Evolutionary conservation across 2,888 invertebrate genomes (phyloP).

Genomic region (Ectemnius cavifrons): DNA sequence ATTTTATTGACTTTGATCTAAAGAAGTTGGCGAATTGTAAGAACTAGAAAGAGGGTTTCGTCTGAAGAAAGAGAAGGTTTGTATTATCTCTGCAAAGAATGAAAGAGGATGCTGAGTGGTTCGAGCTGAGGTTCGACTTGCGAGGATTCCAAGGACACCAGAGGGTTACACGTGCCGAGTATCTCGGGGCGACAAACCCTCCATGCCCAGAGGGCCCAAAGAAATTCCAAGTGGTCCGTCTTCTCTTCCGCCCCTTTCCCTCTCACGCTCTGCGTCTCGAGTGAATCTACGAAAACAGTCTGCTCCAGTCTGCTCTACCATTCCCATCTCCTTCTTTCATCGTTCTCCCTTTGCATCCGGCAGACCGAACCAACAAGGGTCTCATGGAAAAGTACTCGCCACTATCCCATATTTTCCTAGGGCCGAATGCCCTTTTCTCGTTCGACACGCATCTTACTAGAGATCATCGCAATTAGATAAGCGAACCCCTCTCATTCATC

Average conservation of each 20-base stretch:
- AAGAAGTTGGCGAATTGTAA: too few species aligned
- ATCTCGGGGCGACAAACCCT: conserved; percentile 50
- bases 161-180: conserved; percentile 51
- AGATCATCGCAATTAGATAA: too few species aligned
- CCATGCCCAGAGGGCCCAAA: conserved; percentile 25
- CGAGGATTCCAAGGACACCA: conserved; percentile 41
- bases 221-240: conserved; percentile 44
- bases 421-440: too few species aligned
- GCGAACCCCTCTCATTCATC: too few species aligned
- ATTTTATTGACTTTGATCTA: too few species aligned
- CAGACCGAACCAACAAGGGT: too few species aligned
- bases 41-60: background rate
- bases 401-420: too few species aligned
- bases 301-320: background rate
- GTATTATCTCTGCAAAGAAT: background rate
- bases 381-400: too few species aligned
- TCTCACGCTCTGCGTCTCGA: background rate
- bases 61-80: background rate
- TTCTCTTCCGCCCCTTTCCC: conserved; percentile 21
- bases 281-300: too few species aligned
- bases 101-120: background rate
- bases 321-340: too few species aligned
- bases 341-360: too few species aligned
- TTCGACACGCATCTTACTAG: too few species aligned
- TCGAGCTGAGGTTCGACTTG: conserved; percentile 17